Conservation (phyloP, 2,797 vertebrate genomes). For the Loris lydekkerianus region DNA sequence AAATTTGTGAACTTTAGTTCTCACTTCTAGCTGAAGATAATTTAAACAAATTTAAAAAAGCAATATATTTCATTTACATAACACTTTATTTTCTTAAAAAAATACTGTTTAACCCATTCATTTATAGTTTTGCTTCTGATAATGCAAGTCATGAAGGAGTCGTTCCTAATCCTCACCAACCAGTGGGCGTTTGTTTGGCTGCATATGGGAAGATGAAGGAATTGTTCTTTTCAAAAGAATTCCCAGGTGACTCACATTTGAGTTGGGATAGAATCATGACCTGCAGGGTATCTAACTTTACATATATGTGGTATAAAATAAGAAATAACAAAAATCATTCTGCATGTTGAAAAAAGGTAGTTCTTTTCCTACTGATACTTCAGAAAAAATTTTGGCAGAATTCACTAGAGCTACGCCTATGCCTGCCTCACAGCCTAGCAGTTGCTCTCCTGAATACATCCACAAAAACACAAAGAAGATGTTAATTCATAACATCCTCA, state of each 20-base stretch:
- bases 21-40: constrained; percentile 59
- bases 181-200: not conserved
- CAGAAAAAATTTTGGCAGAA: constrained; percentile 3
- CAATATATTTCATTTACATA: constrained; percentile 10
- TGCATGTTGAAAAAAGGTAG: constrained; percentile 14
- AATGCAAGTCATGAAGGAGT: not conserved
- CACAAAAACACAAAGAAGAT: not conserved
- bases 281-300: not conserved
- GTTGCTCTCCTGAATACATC: not conserved
- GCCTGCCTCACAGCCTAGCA: not conserved
- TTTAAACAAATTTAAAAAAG: constrained; percentile 37
- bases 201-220: not conserved
- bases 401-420: not conserved
- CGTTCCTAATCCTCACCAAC: not conserved
- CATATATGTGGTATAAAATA: not conserved
- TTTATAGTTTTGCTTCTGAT: not conserved
- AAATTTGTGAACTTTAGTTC: constrained; percentile 46
- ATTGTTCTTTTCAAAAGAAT: constrained; percentile 5
- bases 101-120: not conserved
- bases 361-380: constrained; percentile 45
- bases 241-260: not conserved
- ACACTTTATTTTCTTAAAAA: not conserved
- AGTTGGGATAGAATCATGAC: not conserved
- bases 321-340: constrained; percentile 17
- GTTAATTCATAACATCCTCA: constrained; percentile 12